A percentile compares a stretch with the other conserved stretches of the same genome.
phyloP scores from a whole-genome alignment of 2,888 invertebrate genomes.

The Heliconius aoede region DNA sequence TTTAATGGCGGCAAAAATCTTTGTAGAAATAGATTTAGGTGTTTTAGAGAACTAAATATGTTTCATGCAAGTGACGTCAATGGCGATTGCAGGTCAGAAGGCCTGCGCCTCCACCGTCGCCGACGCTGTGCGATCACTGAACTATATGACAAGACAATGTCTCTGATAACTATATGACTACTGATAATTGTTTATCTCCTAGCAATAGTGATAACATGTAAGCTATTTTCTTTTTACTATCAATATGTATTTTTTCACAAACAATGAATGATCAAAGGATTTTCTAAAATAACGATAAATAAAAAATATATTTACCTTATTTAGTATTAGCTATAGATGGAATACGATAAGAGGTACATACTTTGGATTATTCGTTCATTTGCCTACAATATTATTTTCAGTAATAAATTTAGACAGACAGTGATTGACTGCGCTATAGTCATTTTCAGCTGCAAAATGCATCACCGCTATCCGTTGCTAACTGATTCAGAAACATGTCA shows the following conservation, averaged over 20 bases:
- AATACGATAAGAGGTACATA: not conserved
- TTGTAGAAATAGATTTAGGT: not conserved
- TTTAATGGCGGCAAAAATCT: not conserved
- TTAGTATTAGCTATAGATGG: no score
- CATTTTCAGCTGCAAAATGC: slow-evolving; percentile 16
- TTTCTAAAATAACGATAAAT: not conserved
- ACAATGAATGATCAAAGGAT: not conserved
- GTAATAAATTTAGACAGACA: not conserved
- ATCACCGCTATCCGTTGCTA: slow-evolving; percentile 27
- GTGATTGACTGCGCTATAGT: not conserved
- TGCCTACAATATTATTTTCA: not conserved
- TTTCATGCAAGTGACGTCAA: slow-evolving; percentile 75
- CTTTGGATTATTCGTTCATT: not conserved
- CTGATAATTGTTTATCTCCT: not conserved
- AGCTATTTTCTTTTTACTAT: not conserved
- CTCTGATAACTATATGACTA: slow-evolving; percentile 75
- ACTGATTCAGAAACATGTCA: slow-evolving; percentile 44
- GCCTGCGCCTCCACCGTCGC: slow-evolving; percentile 46
- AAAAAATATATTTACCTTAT: no score
- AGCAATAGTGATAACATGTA: not conserved
- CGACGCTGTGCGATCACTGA: slow-evolving; percentile 60
- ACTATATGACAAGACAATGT: slow-evolving; percentile 75
- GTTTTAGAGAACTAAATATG: slow-evolving; percentile 48
- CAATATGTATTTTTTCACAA: not conserved
- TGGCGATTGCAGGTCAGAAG: slow-evolving; percentile 57